Conservation (phyloP, 2,113 vertebrate species). For the Alouatta palliata region DNA sequence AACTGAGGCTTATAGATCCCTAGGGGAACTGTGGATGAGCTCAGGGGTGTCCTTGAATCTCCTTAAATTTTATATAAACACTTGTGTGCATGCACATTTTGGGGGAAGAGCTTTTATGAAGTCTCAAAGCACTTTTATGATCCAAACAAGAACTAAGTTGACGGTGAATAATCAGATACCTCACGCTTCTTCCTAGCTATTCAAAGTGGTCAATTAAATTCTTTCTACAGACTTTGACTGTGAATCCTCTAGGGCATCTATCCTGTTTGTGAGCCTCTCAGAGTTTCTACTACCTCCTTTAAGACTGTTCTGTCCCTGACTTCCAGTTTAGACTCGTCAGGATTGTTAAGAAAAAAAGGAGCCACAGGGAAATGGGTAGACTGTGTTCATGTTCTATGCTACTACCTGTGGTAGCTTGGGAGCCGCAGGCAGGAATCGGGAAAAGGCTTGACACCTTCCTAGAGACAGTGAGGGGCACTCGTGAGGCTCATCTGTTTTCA, state of each 20-base stretch:
- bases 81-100: background rate
- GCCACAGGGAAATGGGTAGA: background rate
- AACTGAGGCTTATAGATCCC: background rate
- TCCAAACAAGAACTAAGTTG: background rate
- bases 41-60: background rate
- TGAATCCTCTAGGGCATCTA: background rate
- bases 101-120: background rate
- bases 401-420: background rate
- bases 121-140: background rate
- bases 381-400: background rate
- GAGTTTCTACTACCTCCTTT: background rate
- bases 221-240: background rate
- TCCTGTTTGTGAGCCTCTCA: background rate
- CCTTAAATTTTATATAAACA: background rate
- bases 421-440: background rate
- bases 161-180: background rate
- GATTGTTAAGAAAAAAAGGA: background rate
- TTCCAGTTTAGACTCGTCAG: background rate
- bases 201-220: background rate
- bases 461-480: background rate
- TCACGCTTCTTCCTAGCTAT: background rate
- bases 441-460: background rate
- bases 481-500: background rate
- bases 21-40: background rate
- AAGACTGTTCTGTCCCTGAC: background rate